phyloP scores from a whole-genome alignment of 1,140 invertebrate species.

The Drosophila lini region DNA sequence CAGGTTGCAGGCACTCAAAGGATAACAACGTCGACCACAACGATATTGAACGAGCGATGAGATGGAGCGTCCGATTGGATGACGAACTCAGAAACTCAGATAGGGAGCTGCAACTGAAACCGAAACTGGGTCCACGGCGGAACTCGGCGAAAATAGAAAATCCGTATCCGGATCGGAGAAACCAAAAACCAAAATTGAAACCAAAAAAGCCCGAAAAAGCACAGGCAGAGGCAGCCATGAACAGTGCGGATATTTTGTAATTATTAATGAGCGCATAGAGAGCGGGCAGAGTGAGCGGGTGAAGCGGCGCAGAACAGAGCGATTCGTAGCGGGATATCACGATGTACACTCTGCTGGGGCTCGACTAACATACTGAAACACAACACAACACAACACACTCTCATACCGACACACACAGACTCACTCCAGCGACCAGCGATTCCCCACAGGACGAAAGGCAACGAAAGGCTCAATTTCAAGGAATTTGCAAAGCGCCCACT shows the following conservation, averaged over 20 bases:
- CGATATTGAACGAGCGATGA: constrained; percentile 49
- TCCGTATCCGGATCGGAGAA: constrained; percentile 16
- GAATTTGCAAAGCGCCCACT: constrained; percentile 57
- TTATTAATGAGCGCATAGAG: constrained; percentile 54
- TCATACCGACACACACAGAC: constrained; percentile 1
- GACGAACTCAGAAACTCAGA: constrained; percentile 52
- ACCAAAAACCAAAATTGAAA: constrained; percentile 13
- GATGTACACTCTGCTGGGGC: constrained; percentile 59
- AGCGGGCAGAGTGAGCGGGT: constrained; percentile 37
- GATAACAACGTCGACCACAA: constrained; percentile 37
- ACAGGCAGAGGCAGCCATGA: constrained; percentile 37
- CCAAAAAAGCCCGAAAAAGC: constrained; percentile 14
- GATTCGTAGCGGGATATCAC: constrained; percentile 59
- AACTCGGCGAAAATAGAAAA: constrained; percentile 39
- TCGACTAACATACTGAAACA: constrained; percentile 42
- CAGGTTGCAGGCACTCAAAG: constrained; percentile 54
- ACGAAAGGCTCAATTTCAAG: constrained; percentile 70
- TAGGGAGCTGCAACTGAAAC: constrained; percentile 34
- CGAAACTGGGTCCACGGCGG: constrained; percentile 27
- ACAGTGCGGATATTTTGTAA: constrained; percentile 60
- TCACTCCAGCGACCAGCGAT: constrained; percentile 19
- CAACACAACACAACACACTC: constrained; percentile 10
- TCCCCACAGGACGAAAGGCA: constrained; percentile 61
- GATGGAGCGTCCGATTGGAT: constrained; percentile 70
- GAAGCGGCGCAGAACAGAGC: constrained; percentile 34